Percentiles rank a stretch among this genome's conserved stretches.
These are phyloP conservation scores for Chironomus riparius DNA, from an alignment of 2,888 invertebrate genomes.

Conservation along the genomic window DNA sequence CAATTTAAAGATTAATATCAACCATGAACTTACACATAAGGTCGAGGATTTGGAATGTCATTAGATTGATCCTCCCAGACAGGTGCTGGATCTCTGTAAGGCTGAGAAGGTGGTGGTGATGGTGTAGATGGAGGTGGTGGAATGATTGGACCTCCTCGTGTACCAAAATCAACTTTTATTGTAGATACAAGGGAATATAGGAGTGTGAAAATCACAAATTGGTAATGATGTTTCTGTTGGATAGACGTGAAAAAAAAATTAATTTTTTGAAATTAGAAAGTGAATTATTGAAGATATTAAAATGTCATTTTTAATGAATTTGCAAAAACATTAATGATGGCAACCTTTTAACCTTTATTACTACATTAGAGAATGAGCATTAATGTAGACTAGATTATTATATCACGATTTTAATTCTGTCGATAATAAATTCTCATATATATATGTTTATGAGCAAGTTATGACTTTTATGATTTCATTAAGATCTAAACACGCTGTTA, in stretches of 20 bases:
- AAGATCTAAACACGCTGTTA: too few species aligned
- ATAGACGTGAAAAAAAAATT: neutral
- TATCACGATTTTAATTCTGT: too few species aligned
- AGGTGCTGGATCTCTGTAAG: conserved; percentile 50
- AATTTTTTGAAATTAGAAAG: neutral
- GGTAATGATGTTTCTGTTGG: conserved; percentile 29
- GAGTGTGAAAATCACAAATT: conserved; percentile 36
- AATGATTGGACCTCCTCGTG: conserved; percentile 51
- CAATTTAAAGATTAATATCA: neutral
- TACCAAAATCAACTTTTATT: conserved; percentile 55
- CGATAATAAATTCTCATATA: too few species aligned
- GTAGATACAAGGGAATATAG: conserved; percentile 42
- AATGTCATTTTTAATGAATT: neutral
- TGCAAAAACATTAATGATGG: neutral
- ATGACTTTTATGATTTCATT: too few species aligned
- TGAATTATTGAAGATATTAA: neutral
- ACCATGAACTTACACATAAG: conserved; percentile 46
- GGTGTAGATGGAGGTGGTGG: conserved; percentile 48
- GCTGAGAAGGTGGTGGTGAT: conserved; percentile 44
- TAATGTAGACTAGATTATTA: too few species aligned
- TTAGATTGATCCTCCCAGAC: conserved; percentile 52
- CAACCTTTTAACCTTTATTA: too few species aligned
- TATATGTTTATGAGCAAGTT: too few species aligned
- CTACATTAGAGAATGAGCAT: too few species aligned
- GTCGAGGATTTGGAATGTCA: conserved; percentile 52